Evolutionary conservation across 2,888 invertebrate species (phyloP), one percentile per base, ranked within the genome.

Genomic region (Mythimna ferrago): DNA sequence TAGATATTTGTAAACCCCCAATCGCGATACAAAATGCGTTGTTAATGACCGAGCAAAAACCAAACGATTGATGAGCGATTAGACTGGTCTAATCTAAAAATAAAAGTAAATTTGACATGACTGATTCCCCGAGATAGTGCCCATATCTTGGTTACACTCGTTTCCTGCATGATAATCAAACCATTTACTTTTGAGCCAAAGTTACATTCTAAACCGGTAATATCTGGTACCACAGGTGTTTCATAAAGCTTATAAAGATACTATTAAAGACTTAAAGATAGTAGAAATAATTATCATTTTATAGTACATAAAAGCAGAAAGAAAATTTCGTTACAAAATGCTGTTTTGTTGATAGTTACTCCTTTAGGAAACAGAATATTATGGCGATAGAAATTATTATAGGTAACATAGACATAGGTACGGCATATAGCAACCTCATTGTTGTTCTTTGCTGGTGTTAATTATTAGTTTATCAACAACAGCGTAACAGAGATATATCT

Each of bases 401-500:
- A 57, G 56, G 61, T 76, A 53, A 58, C 19, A n/a, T 16, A 35
- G 14, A 19, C 44, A 48, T 51, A 60, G 53, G 19, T 44, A 32
- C 35, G 10, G 53, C 26, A 60, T 58, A 62, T 10, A 44, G 51
- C 48, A 51, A 67, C 63, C 32, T 62, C 54, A 72, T 71, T 70
- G 69, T 72, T 63, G 64, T 81, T 73, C 74, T 73, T 74, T 74
- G 74, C 61, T 73, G 78, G 74, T 76, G 83, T 79, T 84, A 81
- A 86, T 86, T 78, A 76, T 73, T 81, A 64, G 71, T 76, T 84
- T 86, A 81, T 82, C 80, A 76, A 81, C 78, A 76, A 72, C 81
- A 82, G 75, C 81, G 83, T 79, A 84, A 84, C 82, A 85, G 71
- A 82, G 80, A 83, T 85, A 79, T 81, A 79, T 83, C 71, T 19